phyloP scores from a whole-genome alignment of 2,113 vertebrate genomes.

The Hippocampus abdominalis region DNA sequence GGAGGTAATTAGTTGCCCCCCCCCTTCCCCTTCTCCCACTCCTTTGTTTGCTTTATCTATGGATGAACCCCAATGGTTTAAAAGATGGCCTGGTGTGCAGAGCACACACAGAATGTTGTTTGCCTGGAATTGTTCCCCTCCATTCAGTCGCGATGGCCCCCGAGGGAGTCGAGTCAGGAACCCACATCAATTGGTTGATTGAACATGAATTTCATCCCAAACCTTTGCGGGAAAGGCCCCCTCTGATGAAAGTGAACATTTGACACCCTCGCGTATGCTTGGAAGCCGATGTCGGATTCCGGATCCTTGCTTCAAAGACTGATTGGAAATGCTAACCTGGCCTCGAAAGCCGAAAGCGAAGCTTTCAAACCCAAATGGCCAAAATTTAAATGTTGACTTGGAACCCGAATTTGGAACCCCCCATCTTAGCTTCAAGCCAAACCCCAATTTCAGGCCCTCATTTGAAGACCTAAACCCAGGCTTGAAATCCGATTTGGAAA shows the following conservation, averaged over 20 bases:
- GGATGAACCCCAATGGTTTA: constrained; percentile 41
- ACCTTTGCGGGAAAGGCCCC: not conserved
- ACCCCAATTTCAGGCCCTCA: not conserved
- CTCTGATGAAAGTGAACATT: not conserved
- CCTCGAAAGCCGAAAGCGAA: not conserved
- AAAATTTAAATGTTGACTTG: not conserved
- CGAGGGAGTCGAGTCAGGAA: constrained; percentile 48
- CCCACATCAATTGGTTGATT: constrained; percentile 49
- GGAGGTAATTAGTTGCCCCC: constrained; percentile 52
- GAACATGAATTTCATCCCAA: constrained; percentile 36
- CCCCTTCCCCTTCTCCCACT: constrained; percentile 14
- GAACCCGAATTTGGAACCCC: not conserved
- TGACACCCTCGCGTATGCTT: not conserved
- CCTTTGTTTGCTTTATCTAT: constrained; percentile 62
- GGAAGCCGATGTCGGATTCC: not conserved
- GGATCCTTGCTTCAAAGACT: not conserved
- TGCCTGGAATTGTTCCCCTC: constrained; percentile 60
- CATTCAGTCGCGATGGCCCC: constrained; percentile 56
- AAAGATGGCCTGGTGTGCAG: constrained; percentile 37
- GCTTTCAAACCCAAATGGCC: not conserved
- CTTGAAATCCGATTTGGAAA: not conserved
- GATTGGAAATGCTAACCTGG: not conserved
- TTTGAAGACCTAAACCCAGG: not conserved
- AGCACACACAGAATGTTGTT: constrained; percentile 44
- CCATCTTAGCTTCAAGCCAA: not conserved